phyloP scores from a whole-genome alignment of 2,797 vertebrate species.

The Melanotaenia nigrans region DNA sequence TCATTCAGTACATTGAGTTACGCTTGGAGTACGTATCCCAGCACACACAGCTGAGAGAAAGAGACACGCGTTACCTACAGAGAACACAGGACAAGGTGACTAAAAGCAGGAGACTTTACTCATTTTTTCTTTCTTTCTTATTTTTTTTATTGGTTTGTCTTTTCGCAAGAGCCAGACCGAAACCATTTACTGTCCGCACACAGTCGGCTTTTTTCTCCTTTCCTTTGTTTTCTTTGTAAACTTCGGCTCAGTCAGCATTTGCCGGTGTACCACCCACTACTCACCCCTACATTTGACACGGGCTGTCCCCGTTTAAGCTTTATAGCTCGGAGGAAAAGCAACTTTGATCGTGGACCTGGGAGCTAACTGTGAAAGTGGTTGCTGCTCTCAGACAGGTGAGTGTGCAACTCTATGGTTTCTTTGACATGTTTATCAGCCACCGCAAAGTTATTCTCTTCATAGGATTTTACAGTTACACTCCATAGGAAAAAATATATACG shows the following conservation, averaged over 20 bases:
- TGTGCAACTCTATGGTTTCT: background rate
- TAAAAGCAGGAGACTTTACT: constrained; percentile 10
- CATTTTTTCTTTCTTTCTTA: background rate
- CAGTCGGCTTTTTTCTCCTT: constrained; percentile 7
- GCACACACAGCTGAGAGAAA: constrained; percentile 8
- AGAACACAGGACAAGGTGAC: constrained; percentile 9
- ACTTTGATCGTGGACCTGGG: constrained; percentile 24
- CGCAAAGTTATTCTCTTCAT: background rate
- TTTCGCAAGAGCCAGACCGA: background rate
- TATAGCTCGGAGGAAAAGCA: constrained; percentile 3
- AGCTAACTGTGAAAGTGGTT: constrained; percentile 17
- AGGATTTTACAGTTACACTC: no score
- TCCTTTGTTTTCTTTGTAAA: constrained; percentile 54
- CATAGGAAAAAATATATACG: background rate
- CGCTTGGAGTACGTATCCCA: background rate
- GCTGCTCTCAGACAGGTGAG: constrained; percentile 64
- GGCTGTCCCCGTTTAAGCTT: constrained; percentile 20
- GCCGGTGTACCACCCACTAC: constrained; percentile 22
- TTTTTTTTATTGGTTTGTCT: no score
- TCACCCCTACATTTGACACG: constrained; percentile 32
- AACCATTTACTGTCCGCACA: constrained; percentile 1
- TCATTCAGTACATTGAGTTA: constrained; percentile 40
- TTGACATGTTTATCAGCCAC: background rate
- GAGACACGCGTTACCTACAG: constrained; percentile 1
- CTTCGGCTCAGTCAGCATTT: constrained; percentile 54